A percentile compares a stretch with the other conserved stretches of the same genome.
Evolutionary conservation across 2,797 vertebrate genomes (phyloP).

Genomic region (Labeo calbasu): DNA sequence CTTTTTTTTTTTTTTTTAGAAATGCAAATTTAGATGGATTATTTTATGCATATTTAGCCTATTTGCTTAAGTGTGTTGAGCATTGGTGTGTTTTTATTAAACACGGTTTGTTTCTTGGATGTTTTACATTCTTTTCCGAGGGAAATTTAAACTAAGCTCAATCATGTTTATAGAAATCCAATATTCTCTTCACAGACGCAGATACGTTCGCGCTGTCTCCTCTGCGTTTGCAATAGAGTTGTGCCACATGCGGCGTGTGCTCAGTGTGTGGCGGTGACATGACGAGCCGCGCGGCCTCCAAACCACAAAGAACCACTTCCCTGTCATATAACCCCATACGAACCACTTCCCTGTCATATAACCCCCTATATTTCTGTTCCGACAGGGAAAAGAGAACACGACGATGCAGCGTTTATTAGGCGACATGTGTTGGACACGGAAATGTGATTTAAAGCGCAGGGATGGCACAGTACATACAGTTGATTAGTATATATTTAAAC

Average conservation of each 20-base stretch:
- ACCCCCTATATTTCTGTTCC: constrained; percentile 36
- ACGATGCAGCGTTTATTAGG: constrained; percentile 37
- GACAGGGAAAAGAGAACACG: constrained; percentile 29
- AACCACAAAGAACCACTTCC: constrained; percentile 51
- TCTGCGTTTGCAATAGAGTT: constrained; percentile 71
- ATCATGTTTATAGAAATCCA: constrained; percentile 68
- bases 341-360: constrained; percentile 36
- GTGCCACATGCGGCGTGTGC: constrained; percentile 63
- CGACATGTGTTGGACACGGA: constrained; percentile 40
- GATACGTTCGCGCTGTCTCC: constrained; percentile 67
- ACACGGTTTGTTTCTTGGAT: constrained; percentile 36
- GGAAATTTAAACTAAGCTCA: constrained; percentile 71
- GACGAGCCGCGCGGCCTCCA: constrained; percentile 37
- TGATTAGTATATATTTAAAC: not conserved
- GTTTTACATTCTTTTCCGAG: constrained; percentile 64
- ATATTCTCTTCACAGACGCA: constrained; percentile 76
- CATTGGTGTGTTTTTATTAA: not conserved
- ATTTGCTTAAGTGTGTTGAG: not conserved
- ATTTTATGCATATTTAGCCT: not conserved
- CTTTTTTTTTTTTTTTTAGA: not conserved
- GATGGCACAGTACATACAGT: not conserved
- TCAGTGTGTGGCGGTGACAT: constrained; percentile 45
- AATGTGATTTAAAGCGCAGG: not conserved
- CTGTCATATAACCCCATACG: constrained; percentile 33
- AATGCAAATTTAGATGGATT: not conserved